Base-by-base conservation (phyloP, 2,113 vertebrate genomes). In the Gavialis gangeticus region DNA sequence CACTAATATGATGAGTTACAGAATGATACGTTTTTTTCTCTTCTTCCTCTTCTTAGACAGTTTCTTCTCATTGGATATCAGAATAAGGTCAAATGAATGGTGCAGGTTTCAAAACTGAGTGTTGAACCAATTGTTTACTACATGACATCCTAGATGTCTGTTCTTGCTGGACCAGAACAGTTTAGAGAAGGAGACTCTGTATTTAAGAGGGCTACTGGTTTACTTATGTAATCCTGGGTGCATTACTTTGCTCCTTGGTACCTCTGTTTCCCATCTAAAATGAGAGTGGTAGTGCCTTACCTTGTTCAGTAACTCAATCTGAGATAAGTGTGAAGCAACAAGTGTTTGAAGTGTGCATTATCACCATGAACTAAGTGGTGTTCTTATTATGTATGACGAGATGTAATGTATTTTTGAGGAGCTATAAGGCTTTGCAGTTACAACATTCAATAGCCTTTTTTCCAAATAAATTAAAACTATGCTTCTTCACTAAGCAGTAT, bases 371-470 rank as follows among this genome's bases (percentile, higher is more conserved):
- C 17, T 84, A 94, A 92, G 30, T 4, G 1, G 17, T 90, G n/a
- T 79, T 91, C 76, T 60, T 94, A 84, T 85, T 46, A 90, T 92
- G 10, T 64, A 79, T n/a, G 59, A 55, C 90, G 95, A 90, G 84
- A 73, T 90, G 63, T 69, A 85, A n/a, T 73, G 17, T 8, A 55
- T 55, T 87, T 94, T 46, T 60, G 79, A 67, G 90, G 92, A 84
- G 46, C 89, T 30, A 69, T 89, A 83, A 18, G 90, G 59, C 56
- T 90, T 6, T 89, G 30, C 30, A 25, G 73, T 37, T 76, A 79
- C 91, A 85, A 28, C 37, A 22, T 84, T 93, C n/a, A 81, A 91
- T 81, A 73, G 19, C 7, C 5, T 76, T 92, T 90, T 79, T 17
- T 9, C 12, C 37, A 6, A 22, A 69, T 34, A 34, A 34, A 69